Percentiles rank a stretch among this genome's conserved stretches.
Evolutionary conservation across 2,888 invertebrate genomes (phyloP).

Genomic region (Steinernema hermaphroditum): DNA sequence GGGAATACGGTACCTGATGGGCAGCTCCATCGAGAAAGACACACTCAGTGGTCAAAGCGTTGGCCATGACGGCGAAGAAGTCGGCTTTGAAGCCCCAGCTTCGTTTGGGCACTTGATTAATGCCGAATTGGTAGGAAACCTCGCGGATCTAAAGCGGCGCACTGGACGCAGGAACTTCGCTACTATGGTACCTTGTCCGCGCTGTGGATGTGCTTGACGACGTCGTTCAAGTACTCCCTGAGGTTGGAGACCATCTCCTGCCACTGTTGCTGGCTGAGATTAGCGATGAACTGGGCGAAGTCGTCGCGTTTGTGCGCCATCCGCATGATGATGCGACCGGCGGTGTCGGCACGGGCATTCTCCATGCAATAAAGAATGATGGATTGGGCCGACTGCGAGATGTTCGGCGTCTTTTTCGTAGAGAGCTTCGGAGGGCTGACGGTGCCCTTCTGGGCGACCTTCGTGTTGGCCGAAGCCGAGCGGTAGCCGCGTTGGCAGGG

Average conservation of each 20-base stretch:
- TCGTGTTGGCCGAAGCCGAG: slow-evolving; percentile 41
- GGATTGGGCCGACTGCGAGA: slow-evolving; percentile 28
- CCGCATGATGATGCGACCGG: slow-evolving; percentile 41
- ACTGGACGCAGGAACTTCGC: not conserved
- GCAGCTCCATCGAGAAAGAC: slow-evolving; percentile 48
- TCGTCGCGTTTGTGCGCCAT: slow-evolving; percentile 50
- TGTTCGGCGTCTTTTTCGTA: slow-evolving; percentile 15
- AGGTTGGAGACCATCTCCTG: slow-evolving; percentile 39
- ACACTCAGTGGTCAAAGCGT: slow-evolving; percentile 49
- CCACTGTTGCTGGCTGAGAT: slow-evolving; percentile 39
- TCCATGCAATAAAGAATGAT: slow-evolving; percentile 47
- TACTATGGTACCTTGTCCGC: slow-evolving; percentile 40
- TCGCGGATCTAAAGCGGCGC: slow-evolving; percentile 36
- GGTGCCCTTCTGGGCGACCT: slow-evolving; percentile 8
- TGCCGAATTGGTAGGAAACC: slow-evolving; percentile 42
- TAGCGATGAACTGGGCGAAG: slow-evolving; percentile 41
- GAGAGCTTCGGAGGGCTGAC: slow-evolving; percentile 5
- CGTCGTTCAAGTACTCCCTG: slow-evolving; percentile 41
- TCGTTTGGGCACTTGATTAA: slow-evolving; percentile 41
- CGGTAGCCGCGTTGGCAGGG: slow-evolving; percentile 39
- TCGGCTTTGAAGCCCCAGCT: slow-evolving; percentile 47
- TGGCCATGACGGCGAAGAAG: slow-evolving; percentile 46
- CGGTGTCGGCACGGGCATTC: slow-evolving; percentile 45
- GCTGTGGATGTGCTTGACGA: slow-evolving; percentile 43
- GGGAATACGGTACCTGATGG: slow-evolving; percentile 38